phyloP scores from a whole-genome alignment of 2,797 vertebrate species.

The Sebastes paucispinis region DNA sequence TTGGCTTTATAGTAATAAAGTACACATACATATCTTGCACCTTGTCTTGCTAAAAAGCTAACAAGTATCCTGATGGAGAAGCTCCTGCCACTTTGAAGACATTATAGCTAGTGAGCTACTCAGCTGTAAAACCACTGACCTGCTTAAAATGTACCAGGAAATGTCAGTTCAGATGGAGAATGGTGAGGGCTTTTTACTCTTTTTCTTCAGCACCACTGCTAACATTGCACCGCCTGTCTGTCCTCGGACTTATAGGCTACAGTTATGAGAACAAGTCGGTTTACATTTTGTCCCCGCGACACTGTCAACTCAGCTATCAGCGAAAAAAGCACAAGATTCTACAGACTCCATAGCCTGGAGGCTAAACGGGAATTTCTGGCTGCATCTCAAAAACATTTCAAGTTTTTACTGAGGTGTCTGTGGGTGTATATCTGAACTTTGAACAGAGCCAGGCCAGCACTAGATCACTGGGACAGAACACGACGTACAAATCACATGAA shows the following conservation, averaged over 20 bases:
- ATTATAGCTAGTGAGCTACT: too few species aligned
- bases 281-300: not conserved
- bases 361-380: not conserved
- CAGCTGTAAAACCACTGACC: too few species aligned
- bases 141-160: too few species aligned
- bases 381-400: not conserved
- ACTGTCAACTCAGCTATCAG: not conserved
- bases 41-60: too few species aligned
- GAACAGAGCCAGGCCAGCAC: not conserved
- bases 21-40: too few species aligned
- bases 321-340: not conserved
- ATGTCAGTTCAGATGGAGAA: too few species aligned
- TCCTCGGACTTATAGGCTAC: too few species aligned
- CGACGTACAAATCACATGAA: not conserved
- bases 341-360: not conserved
- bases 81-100: rapidly evolving
- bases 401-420: not conserved
- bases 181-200: rapidly evolving
- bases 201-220: too few species aligned
- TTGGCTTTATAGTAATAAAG: too few species aligned
- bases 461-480: not conserved
- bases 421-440: not conserved
- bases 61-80: too few species aligned
- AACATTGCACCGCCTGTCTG: too few species aligned
- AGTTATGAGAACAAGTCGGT: not conserved